Conservation (phyloP, 1,140 invertebrate genomes). For the Bilobella aurantiaca region DNA sequence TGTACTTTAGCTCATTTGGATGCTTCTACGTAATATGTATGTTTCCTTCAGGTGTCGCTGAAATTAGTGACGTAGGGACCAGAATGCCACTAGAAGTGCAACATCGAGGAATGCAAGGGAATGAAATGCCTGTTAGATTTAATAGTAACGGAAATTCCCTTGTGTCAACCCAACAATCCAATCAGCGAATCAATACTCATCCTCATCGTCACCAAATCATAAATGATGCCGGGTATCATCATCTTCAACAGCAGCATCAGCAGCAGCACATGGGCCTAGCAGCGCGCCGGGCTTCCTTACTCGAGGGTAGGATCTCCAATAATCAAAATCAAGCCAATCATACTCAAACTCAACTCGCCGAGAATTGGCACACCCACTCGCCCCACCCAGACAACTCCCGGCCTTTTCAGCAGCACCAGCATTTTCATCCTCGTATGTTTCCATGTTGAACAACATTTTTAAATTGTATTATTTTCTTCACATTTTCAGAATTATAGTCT, state of each 20-base stretch:
- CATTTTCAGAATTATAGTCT: too few species aligned
- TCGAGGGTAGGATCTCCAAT: too few species aligned
- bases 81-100: constrained; percentile 7
- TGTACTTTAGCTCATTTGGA: neutral
- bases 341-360: too few species aligned
- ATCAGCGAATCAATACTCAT: neutral
- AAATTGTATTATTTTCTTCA: too few species aligned
- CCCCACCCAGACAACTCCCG: too few species aligned
- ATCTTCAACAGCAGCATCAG: too few species aligned
- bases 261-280: too few species aligned
- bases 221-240: too few species aligned
- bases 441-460: neutral
- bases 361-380: too few species aligned
- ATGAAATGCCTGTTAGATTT: neutral
- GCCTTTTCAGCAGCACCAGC: neutral
- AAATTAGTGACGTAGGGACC: neutral
- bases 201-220: neutral
- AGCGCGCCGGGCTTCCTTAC: too few species aligned
- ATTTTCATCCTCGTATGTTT: neutral
- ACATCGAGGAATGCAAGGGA: constrained; percentile 15
- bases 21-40: neutral
- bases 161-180: neutral
- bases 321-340: too few species aligned
- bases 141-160: neutral
- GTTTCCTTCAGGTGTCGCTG: neutral